Evolutionary conservation across 2,113 vertebrate genomes (phyloP).

Genomic region (Cichladusa arquata): DNA sequence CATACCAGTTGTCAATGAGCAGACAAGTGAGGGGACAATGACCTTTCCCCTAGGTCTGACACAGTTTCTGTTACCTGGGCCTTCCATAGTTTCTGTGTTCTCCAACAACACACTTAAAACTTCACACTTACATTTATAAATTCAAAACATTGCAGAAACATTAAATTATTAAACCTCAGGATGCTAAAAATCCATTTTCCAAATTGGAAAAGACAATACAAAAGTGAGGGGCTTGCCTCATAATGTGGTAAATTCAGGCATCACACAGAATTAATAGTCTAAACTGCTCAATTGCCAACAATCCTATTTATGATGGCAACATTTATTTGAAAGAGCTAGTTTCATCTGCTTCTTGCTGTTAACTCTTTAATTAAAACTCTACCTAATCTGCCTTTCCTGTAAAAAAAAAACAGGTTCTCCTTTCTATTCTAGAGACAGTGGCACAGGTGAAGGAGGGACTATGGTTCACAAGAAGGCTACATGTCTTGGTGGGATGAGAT

Average conservation of each 20-base stretch:
- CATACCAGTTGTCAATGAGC: not conserved
- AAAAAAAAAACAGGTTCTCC: not conserved
- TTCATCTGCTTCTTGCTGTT: not conserved
- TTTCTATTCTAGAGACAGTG: not conserved
- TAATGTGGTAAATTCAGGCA: not conserved
- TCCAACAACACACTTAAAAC: not conserved
- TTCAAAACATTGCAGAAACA: not conserved
- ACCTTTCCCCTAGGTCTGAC: not conserved
- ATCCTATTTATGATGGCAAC: not conserved
- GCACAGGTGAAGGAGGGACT: not conserved
- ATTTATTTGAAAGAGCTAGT: not conserved
- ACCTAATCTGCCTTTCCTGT: not conserved
- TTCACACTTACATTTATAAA: not conserved
- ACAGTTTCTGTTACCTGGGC: not conserved
- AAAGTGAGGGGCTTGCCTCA: not conserved
- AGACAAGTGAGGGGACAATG: not conserved
- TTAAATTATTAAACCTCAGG: not conserved
- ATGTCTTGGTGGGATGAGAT: not conserved
- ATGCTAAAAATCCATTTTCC: not conserved
- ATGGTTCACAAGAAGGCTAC: not conserved
- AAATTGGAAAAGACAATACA: not conserved
- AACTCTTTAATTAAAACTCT: not conserved
- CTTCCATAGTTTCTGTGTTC: not conserved
- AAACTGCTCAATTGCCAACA: not conserved
- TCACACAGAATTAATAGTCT: not conserved